Evolutionary conservation across 2,797 vertebrate genomes (phyloP), one percentile per base, ranked within the genome.

Genomic region (Falco novaeseelandiae): DNA sequence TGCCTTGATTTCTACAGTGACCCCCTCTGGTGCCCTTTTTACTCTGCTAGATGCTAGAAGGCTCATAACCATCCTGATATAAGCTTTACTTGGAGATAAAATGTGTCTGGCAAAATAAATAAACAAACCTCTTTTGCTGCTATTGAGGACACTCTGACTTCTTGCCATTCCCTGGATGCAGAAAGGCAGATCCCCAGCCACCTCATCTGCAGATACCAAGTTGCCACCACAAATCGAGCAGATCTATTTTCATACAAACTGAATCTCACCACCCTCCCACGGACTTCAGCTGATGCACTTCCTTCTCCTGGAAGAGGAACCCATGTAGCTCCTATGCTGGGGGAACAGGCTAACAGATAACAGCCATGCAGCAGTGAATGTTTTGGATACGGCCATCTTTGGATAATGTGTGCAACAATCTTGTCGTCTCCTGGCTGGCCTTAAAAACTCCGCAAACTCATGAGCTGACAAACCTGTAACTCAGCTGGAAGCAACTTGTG

Each of bases 281-380:
- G 42, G 51, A n/a, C 25, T 74, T 70, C 65, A 83, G 83, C 15
- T 44, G 65, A 22, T 38, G 32, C 5, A 3, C 58, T 76, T 79
- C 44, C 25, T 72, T 51, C 30, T 85, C 57, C 40, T n/a, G 18
- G n/a, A 30, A 78, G 34, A 66, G 51, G 38, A 61, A 23, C 19
- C 40, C 16, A 0, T 8, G 34, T 32, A 54, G 55, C n/a, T 74
- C 32, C 72, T 59, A 15, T 12, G 3, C 0, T 2, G 2, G 62
- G 14, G 10, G 30, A 48, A 26, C 2, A 61, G 66, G 52, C 40
- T 77, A 54, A 34, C 71, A 55, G 46, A 5, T 9, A n/a, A 26
- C 0, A 44, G n/a, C 14, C 38, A 2, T 1, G 8, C 23, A 52
- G 51, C 1, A 48, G 32, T 5, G 23, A 71, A 30, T 0, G 0